Percentiles rank a stretch among this genome's conserved stretches.
These are phyloP conservation scores for Apostichopus leukothele DNA, from an alignment of 53 echinoderm and acorn worm species.

Conservation along the genomic window DNA sequence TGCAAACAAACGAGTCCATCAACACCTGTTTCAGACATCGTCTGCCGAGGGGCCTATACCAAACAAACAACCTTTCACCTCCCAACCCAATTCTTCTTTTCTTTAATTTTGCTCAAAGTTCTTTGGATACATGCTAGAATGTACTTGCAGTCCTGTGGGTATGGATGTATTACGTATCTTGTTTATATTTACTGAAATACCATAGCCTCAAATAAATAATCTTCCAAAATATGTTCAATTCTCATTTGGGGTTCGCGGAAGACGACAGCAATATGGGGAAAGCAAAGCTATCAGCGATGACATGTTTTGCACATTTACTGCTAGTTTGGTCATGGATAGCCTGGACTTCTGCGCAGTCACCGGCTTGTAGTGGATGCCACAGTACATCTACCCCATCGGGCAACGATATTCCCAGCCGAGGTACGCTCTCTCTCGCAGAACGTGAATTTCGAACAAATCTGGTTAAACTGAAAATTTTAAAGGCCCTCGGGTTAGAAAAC, in stretches of 20 bases:
- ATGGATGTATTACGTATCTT: not conserved
- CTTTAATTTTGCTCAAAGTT: not conserved
- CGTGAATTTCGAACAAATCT: constrained; percentile 22
- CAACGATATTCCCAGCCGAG: not conserved
- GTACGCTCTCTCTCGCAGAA: not conserved
- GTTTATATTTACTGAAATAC: not conserved
- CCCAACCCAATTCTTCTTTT: not conserved
- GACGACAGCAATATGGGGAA: not conserved
- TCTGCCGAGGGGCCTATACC: not conserved
- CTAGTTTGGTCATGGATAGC: not conserved
- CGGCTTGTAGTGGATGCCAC: not conserved
- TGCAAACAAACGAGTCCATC: not conserved
- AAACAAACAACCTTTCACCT: constrained; percentile 16
- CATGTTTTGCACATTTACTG: not conserved
- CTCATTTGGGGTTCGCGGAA: not conserved
- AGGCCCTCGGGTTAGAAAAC: constrained; percentile 10
- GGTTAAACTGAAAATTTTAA: constrained; percentile 11
- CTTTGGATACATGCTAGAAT: not conserved
- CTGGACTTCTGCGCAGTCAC: not conserved
- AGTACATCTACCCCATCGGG: not conserved
- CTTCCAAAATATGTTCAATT: not conserved
- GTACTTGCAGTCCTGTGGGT: not conserved
- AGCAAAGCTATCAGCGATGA: not conserved
- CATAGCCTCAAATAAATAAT: not conserved
- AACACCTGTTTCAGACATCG: not conserved